A percentile compares a stretch with the other conserved stretches of the same genome.
Evolutionary conservation across 1,140 invertebrate species (phyloP).

Genomic region (Sitophilus oryzae): DNA sequence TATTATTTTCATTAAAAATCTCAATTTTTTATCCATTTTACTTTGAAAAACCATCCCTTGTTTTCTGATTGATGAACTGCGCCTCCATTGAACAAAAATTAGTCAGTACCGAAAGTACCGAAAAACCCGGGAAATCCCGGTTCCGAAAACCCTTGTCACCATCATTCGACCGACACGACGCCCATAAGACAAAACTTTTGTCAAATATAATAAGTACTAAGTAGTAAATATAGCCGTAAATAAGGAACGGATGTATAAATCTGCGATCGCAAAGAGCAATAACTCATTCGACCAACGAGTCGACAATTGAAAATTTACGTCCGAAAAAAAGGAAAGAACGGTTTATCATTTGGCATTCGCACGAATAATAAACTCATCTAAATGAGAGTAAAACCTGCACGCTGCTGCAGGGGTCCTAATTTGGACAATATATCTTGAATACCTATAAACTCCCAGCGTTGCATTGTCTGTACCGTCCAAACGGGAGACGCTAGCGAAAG

Average conservation of each 20-base stretch:
- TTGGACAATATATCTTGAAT: slow-evolving; percentile 36
- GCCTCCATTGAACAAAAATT: too few species aligned
- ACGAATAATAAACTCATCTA: slow-evolving; percentile 33
- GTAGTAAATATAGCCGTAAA: too few species aligned
- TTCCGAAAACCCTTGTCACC: too few species aligned
- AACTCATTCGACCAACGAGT: slow-evolving; percentile 6
- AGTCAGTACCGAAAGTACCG: too few species aligned
- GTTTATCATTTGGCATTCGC: slow-evolving; percentile 18
- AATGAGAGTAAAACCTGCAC: slow-evolving; percentile 35
- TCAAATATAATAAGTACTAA: too few species aligned
- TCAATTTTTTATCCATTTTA: too few species aligned
- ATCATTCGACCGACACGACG: too few species aligned
- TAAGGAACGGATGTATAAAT: slow-evolving; percentile 1
- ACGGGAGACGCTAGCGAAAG: slow-evolving; percentile 11
- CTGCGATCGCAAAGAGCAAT: slow-evolving; percentile 1
- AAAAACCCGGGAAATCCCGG: too few species aligned
- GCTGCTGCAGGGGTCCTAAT: slow-evolving; percentile 28
- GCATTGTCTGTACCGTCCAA: slow-evolving; percentile 29
- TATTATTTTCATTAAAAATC: too few species aligned
- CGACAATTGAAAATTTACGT: slow-evolving; percentile 15
- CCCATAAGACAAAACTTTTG: too few species aligned
- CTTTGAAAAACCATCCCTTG: too few species aligned
- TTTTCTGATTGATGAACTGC: too few species aligned
- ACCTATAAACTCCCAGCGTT: slow-evolving; percentile 32
- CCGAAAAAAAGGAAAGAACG: slow-evolving; percentile 2